Conservation (phyloP, 1,140 invertebrate species). For the Drosophila hydei region DNA sequence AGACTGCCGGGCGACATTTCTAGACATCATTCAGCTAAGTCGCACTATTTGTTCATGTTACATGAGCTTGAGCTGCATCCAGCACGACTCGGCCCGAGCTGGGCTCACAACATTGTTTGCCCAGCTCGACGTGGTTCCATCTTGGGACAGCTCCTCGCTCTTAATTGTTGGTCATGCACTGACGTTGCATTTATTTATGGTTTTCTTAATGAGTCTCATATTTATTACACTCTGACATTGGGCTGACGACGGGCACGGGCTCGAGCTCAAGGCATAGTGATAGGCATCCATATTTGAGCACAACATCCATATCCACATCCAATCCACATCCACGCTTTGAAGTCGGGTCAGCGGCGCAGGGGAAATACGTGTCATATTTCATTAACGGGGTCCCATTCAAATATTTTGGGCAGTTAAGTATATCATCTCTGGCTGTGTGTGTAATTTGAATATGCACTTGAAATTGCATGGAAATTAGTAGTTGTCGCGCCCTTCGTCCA, state of each 20-base stretch:
- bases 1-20: slow-evolving; percentile 74
- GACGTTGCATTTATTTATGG: slow-evolving; percentile 81
- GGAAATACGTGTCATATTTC: slow-evolving; percentile 80
- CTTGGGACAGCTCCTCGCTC: slow-evolving; percentile 72
- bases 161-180: slow-evolving; percentile 81
- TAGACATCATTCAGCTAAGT: slow-evolving; percentile 50
- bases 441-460: slow-evolving; percentile 81
- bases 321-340: slow-evolving; percentile 29
- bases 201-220: slow-evolving; percentile 82
- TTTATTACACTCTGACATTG: slow-evolving; percentile 70
- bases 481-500: slow-evolving; percentile 60
- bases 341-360: slow-evolving; percentile 51
- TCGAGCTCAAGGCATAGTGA: not conserved
- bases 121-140: slow-evolving; percentile 24
- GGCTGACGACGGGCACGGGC: slow-evolving; percentile 58
- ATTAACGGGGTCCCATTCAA: slow-evolving; percentile 71
- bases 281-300: slow-evolving; percentile 2
- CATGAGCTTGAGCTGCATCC: slow-evolving; percentile 45
- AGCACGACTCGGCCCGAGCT: slow-evolving; percentile 37
- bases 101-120: slow-evolving; percentile 43
- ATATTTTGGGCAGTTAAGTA: slow-evolving; percentile 61
- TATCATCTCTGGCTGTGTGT: slow-evolving; percentile 34
- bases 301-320: slow-evolving; percentile 33
- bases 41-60: slow-evolving; percentile 75
- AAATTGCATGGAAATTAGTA: slow-evolving; percentile 76